phyloP scores from a whole-genome alignment of 2,797 vertebrate genomes.

The Limosa lapponica region DNA sequence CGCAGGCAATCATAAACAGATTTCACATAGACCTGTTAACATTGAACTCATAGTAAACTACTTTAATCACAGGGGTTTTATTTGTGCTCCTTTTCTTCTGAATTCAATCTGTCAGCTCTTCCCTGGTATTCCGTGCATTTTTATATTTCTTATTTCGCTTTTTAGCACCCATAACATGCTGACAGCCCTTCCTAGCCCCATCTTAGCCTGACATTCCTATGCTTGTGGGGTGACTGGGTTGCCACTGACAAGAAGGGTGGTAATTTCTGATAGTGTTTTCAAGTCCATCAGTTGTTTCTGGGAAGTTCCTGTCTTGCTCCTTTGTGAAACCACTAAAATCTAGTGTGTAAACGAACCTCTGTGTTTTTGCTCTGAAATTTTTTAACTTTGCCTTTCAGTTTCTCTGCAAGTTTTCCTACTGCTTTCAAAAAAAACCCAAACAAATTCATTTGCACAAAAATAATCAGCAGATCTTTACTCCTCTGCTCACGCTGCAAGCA shows the following conservation, averaged over 20 bases:
- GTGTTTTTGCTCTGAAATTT: neutral
- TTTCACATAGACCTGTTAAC: neutral
- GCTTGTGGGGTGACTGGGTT: neutral
- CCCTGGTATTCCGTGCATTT: neutral
- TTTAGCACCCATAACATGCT: neutral
- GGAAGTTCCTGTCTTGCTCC: neutral
- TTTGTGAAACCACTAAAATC: neutral
- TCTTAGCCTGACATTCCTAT: neutral
- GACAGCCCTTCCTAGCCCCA: neutral
- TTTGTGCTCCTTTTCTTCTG: neutral
- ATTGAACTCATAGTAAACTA: neutral
- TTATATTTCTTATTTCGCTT: neutral
- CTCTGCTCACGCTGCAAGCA: neutral
- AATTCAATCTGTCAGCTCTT: neutral
- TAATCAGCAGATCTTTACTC: slow-evolving; percentile 35
- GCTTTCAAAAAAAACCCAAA: slow-evolving; percentile 24
- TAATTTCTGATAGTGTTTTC: neutral
- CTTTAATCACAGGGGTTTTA: fast-evolving
- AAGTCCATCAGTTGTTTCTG: neutral
- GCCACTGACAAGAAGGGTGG: neutral
- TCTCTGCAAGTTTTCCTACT: neutral
- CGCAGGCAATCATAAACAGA: neutral
- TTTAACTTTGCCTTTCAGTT: neutral
- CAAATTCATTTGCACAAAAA: slow-evolving; percentile 7
- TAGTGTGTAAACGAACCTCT: neutral